These are phyloP conservation scores for Solenopsis fugax DNA, from an alignment of 1,140 invertebrate genomes.

Conservation along the genomic window DNA sequence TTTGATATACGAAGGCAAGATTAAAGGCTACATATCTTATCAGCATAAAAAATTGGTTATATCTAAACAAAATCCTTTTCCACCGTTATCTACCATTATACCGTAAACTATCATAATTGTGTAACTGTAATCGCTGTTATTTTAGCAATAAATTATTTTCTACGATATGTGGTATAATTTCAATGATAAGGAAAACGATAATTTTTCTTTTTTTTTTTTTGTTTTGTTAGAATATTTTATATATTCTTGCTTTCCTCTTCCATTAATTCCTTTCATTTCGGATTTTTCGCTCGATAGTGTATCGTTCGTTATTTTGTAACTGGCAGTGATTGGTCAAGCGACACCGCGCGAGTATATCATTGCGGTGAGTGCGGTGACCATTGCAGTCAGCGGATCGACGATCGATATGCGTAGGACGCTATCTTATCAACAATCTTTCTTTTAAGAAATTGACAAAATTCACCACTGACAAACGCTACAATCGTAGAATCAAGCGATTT, in stretches of 20 bases:
- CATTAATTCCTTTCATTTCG: no score
- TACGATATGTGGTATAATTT: background rate
- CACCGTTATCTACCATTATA: conserved; percentile 87
- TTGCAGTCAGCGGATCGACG: no score
- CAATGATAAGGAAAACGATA: background rate
- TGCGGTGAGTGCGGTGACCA: no score
- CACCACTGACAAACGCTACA: conserved; percentile 6
- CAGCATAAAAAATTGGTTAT: conserved; percentile 99
- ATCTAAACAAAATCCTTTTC: conserved; percentile 98
- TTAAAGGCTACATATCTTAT: conserved; percentile 99
- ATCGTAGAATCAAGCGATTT: background rate
- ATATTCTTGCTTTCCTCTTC: no score
- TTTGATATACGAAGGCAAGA: conserved; percentile 97
- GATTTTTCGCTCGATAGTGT: no score
- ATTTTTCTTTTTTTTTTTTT: no score
- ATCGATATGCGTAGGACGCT: background rate
- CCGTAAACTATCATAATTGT: conserved; percentile 64
- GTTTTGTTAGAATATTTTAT: no score
- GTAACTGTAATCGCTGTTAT: background rate
- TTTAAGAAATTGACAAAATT: background rate
- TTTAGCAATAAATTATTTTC: conserved; percentile 53
- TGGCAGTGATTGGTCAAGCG: no score
- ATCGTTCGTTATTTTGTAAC: no score
- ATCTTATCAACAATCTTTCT: conserved; percentile 9
- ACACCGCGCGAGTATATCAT: no score